Percentiles rank a stretch among this genome's conserved stretches.
Conservation (phyloP, 1,140 invertebrate species). For the Drosophila ambigua region DNA sequence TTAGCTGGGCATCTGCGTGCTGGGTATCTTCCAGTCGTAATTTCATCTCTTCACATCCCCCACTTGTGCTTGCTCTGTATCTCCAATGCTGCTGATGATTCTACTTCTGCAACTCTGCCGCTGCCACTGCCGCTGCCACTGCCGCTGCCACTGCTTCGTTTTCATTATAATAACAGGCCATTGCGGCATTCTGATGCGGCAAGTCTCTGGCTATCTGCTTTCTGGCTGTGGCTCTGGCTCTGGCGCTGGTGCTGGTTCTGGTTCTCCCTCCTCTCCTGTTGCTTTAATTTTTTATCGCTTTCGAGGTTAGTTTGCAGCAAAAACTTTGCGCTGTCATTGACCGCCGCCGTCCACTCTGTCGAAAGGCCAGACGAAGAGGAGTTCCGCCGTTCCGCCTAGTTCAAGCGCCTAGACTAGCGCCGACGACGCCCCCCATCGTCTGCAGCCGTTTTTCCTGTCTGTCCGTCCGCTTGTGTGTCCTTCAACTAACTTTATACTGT, state of each 20-base stretch:
- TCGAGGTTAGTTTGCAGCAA: slow-evolving; percentile 67
- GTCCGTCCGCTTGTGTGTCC: slow-evolving; percentile 46
- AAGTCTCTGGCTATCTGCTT: slow-evolving; percentile 17
- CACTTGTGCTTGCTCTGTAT: too few relatives aligned
- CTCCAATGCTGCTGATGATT: too few relatives aligned
- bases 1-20: too few relatives aligned
- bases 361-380: slow-evolving; percentile 48
- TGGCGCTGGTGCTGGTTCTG: not conserved
- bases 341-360: slow-evolving; percentile 36
- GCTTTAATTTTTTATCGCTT: slow-evolving; percentile 78
- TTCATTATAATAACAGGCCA: slow-evolving; percentile 76
- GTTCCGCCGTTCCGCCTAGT: slow-evolving; percentile 1
- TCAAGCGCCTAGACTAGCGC: slow-evolving; percentile 27
- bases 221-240: too few relatives aligned
- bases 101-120: too few relatives aligned
- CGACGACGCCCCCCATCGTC: slow-evolving; percentile 27
- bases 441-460: slow-evolving; percentile 7
- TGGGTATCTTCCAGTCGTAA: too few relatives aligned
- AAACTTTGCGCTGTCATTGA: slow-evolving; percentile 80
- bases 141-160: slow-evolving; percentile 34
- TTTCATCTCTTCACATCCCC: too few relatives aligned
- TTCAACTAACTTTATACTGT: slow-evolving; percentile 55
- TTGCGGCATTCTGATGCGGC: slow-evolving; percentile 77
- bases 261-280: slow-evolving; percentile 42
- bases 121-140: slow-evolving; percentile 10